These are phyloP conservation scores for Micromys minutus DNA, from an alignment of 2,113 vertebrate species.

Conservation along the genomic window DNA sequence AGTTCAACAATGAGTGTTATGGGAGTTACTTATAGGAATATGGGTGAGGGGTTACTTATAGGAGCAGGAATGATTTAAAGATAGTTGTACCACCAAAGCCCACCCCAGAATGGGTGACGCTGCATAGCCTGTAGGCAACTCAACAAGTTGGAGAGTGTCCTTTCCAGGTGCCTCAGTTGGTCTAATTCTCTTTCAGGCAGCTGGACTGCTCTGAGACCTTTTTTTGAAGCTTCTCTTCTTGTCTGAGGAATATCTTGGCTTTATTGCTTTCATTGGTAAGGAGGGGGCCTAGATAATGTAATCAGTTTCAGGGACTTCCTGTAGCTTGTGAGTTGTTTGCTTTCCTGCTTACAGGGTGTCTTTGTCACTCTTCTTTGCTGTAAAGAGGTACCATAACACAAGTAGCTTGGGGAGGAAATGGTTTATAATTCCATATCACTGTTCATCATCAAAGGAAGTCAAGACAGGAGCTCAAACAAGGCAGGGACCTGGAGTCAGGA, in stretches of 20 bases:
- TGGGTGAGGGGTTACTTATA: neutral
- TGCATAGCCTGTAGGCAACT: neutral
- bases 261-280: neutral
- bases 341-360: neutral
- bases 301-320: neutral
- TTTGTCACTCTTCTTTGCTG: neutral
- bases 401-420: neutral
- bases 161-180: neutral
- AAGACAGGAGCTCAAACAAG: neutral
- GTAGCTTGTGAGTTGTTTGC: neutral
- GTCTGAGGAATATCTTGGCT: neutral
- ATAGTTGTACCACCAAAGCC: neutral
- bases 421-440: neutral
- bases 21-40: neutral
- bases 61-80: neutral
- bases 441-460: neutral
- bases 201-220: neutral
- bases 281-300: neutral
- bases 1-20: neutral
- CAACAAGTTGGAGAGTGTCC: neutral
- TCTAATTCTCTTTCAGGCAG: neutral
- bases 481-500: neutral
- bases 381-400: neutral
- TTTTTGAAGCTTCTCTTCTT: neutral
- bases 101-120: neutral